Evolutionary conservation across 1,140 invertebrate species (phyloP), one percentile per base, ranked within the genome.

Genomic region (Papilio helenus): DNA sequence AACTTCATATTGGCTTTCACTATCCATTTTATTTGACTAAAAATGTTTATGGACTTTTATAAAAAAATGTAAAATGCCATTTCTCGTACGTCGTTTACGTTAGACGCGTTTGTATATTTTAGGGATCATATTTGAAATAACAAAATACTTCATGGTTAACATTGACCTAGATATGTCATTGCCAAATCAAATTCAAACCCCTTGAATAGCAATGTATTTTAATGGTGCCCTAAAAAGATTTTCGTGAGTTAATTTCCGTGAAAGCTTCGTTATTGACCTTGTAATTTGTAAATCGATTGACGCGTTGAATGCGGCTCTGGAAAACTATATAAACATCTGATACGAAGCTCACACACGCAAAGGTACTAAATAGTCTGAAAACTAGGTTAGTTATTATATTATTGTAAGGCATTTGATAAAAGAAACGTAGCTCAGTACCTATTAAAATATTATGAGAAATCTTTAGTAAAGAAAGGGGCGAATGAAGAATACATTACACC

Each of bases 181-280:
- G 26, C 61, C 61, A 68, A 68, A 61, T 61, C 20, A 61, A 26
- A 68, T 26, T 61, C 26, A 18, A 29, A 68, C 26, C 61, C 61
- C 26, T 68, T 68, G 16, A 68, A 68, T 68, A 68, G 8, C 61
- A 0, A 29, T 16, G 23, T 29, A 68, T 16, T 61, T 58, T 26
- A 61, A 61, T 68, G 23, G 10, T 23, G 26, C 26, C 61, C 61
- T 34, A 34, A 68, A 68, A 68, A 68, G 61, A 68, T 68, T 34
- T 68, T 68, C 61, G 61, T 68, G 23, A 68, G 26, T 29, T 68
- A 68, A 68, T 68, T 68, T 68, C 61, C 23, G 61, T 68, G 61
- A 68, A 68, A 68, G 61, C 61, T 68, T 68, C 26, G 61, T 68
- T 14, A 68, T 68, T 68, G 61, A 68, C 61, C 61, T 68, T 68